Evolutionary conservation across 2,888 invertebrate species (phyloP).

Genomic region (Philonicus albiceps): DNA sequence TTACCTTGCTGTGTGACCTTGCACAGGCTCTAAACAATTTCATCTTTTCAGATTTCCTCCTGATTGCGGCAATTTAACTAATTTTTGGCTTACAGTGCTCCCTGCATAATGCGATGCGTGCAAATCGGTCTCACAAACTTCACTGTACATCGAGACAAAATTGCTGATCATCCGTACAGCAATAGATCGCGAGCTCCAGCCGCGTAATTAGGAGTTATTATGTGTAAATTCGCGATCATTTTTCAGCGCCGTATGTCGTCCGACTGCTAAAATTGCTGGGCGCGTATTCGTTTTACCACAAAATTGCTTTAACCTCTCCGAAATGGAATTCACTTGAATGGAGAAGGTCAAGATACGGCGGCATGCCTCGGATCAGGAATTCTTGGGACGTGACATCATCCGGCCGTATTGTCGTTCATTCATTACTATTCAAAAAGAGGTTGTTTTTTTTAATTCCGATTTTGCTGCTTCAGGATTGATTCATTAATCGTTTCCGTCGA

Average conservation of each 20-base stretch:
- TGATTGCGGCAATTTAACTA: neutral
- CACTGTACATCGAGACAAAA: neutral
- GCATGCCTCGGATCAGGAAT: neutral
- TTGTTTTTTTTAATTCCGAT: neutral
- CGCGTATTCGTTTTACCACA: neutral
- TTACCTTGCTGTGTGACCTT: conserved; percentile 18
- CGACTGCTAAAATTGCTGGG: neutral
- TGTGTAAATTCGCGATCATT: neutral
- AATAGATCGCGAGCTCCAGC: neutral
- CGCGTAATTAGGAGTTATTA: neutral
- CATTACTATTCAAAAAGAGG: neutral
- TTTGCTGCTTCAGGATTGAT: neutral
- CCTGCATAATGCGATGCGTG: neutral
- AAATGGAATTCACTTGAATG: neutral
- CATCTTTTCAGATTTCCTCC: neutral
- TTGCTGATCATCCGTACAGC: neutral
- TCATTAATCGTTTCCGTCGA: neutral
- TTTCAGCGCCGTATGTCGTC: neutral
- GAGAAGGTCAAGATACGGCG: neutral
- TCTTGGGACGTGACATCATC: neutral
- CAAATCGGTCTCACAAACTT: neutral
- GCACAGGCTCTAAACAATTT: neutral
- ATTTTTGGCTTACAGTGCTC: neutral
- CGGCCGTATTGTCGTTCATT: neutral
- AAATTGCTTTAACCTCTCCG: neutral